Evolutionary conservation across 2,888 invertebrate species (phyloP).

Genomic region (Drosophila sordidula): DNA sequence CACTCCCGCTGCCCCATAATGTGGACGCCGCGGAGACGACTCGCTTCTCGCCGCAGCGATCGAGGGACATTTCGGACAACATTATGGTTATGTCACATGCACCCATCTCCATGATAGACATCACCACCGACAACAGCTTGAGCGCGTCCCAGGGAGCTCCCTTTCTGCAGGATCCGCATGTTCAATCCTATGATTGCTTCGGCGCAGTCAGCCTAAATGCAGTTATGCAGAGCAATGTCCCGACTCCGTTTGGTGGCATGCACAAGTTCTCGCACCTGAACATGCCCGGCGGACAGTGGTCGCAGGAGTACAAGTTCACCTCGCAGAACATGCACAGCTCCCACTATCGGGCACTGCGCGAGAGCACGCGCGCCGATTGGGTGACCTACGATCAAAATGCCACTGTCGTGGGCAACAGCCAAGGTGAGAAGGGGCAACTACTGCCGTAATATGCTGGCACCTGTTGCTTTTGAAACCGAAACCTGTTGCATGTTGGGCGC

Average conservation of each 20-base stretch:
- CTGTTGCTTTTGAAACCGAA: conserved; percentile 32
- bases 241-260: conserved; percentile 88
- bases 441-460: conserved; percentile 4
- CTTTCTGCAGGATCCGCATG: conserved; percentile 86
- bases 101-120: conserved; percentile 73
- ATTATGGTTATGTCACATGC: conserved; percentile 87
- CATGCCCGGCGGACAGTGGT: conserved; percentile 91
- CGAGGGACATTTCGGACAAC: conserved; percentile 88
- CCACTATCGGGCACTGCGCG: conserved; percentile 87
- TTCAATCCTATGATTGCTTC: conserved; percentile 89
- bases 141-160: conserved; percentile 64
- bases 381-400: conserved; percentile 76
- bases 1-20: conserved; percentile 87
- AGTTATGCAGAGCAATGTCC: conserved; percentile 91
- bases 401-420: conserved; percentile 27
- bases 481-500: conserved; percentile 56
- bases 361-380: conserved; percentile 80
- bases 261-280: conserved; percentile 88
- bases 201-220: conserved; percentile 89
- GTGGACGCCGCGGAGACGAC: conserved; percentile 88
- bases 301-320: conserved; percentile 89
- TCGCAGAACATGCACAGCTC: conserved; percentile 89
- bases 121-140: conserved; percentile 75
- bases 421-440: conserved; percentile 55
- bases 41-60: conserved; percentile 88